Evolutionary conservation across 2,797 vertebrate species (phyloP).

Genomic region (Chiroxiphia lanceolata): DNA sequence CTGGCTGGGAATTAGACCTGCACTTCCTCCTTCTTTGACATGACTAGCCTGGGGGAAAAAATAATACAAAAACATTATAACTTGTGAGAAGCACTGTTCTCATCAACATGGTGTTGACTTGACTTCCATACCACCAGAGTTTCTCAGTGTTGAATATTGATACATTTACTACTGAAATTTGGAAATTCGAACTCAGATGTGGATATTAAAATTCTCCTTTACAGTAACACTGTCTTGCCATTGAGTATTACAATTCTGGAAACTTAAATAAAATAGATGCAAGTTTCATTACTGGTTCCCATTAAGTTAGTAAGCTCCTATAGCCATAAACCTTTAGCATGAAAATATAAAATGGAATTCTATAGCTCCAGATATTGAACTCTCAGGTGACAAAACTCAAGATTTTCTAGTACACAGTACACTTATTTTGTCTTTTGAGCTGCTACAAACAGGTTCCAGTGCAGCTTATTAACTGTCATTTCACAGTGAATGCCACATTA

Average conservation of each 20-base stretch:
- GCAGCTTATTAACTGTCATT: not conserved
- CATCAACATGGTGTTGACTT: not conserved
- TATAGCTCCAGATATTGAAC: not conserved
- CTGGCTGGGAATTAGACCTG: conserved; percentile 97
- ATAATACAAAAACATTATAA: not conserved
- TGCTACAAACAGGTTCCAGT: not conserved
- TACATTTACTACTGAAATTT: not conserved
- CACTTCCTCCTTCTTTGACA: conserved; percentile 87
- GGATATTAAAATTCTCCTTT: not conserved
- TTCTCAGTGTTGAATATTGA: not conserved
- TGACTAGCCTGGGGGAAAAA: conserved; percentile 81
- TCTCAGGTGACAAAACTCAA: not conserved
- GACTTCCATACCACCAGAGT: not conserved
- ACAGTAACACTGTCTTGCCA: not conserved
- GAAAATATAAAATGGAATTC: not conserved
- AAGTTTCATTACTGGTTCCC: not conserved
- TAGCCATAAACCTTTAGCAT: not conserved
- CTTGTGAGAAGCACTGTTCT: not conserved
- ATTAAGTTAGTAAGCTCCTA: not conserved
- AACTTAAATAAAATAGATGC: not conserved
- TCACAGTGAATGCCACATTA: not conserved
- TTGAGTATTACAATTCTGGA: not conserved
- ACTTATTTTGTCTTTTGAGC: not conserved
- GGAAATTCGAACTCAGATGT: not conserved
- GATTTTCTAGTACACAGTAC: not conserved